A percentile compares a stretch with the other conserved stretches of the same genome.
Evolutionary conservation across 2,888 invertebrate species (phyloP).

Genomic region (Eupithecia dodoneata): DNA sequence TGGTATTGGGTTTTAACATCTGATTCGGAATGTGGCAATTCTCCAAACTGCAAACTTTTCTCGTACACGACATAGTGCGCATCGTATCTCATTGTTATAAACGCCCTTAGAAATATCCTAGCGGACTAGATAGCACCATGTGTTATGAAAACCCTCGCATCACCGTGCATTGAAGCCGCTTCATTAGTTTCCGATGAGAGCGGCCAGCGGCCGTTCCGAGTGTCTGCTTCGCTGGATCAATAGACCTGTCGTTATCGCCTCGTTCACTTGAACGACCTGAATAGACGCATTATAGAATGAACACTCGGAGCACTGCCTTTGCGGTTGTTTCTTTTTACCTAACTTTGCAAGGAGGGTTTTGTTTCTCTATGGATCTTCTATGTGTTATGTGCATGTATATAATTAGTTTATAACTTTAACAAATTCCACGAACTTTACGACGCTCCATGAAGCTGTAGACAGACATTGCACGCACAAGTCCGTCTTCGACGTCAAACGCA

Average conservation of each 20-base stretch:
- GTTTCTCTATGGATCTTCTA: not conserved
- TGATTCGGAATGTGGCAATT: not conserved
- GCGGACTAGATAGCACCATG: not conserved
- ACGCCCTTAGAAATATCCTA: not conserved
- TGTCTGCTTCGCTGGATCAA: constrained; percentile 48
- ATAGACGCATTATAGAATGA: constrained; percentile 23
- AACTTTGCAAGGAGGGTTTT: not conserved
- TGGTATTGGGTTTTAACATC: not conserved
- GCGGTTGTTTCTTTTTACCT: not conserved
- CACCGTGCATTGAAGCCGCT: constrained; percentile 3
- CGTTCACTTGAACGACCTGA: constrained; percentile 39
- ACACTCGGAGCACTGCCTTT: constrained; percentile 21
- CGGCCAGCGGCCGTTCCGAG: constrained; percentile 34
- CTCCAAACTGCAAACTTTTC: not conserved
- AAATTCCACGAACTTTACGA: not conserved
- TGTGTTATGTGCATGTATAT: not conserved
- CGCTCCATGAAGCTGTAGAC: not conserved
- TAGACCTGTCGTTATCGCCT: constrained; percentile 48
- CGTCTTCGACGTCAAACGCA: too few species aligned
- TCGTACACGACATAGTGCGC: not conserved
- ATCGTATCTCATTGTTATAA: not conserved
- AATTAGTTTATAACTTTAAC: not conserved
- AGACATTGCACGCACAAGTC: too few species aligned
- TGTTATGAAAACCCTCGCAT: constrained; percentile 3
- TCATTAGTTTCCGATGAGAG: constrained; percentile 9